Conservation (phyloP, 2,888 invertebrate species). For the Boloria selene region DNA sequence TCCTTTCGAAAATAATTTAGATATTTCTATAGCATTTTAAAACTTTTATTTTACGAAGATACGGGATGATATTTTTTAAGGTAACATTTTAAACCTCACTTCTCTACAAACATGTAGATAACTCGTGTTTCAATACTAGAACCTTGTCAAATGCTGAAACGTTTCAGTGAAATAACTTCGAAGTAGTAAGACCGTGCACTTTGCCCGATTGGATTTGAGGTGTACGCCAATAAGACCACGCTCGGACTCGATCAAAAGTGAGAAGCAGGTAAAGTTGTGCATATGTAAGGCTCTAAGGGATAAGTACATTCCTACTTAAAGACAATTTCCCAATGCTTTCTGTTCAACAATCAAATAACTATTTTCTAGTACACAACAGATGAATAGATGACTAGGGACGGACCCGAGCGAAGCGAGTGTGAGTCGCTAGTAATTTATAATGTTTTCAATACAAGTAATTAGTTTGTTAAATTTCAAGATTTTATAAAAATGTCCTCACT, state of each 20-base stretch:
- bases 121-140: constrained; percentile 36
- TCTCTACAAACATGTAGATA: constrained; percentile 7
- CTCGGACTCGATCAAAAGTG: constrained; percentile 43
- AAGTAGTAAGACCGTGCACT: constrained; percentile 62
- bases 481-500: too few species aligned
- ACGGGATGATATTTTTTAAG: too few species aligned
- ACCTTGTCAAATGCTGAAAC: constrained; percentile 69
- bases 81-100: neutral
- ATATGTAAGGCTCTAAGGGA: constrained; percentile 3
- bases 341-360: neutral
- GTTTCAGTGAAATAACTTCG: constrained; percentile 74
- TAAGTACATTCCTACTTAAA: constrained; percentile 6
- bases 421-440: too few species aligned
- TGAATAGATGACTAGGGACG: too few species aligned
- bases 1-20: neutral
- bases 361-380: too few species aligned
- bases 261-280: constrained; percentile 18
- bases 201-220: constrained; percentile 74
- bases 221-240: constrained; percentile 59
- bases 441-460: too few species aligned
- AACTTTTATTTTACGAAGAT: too few species aligned
- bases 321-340: neutral
- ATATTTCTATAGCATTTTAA: neutral
- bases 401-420: too few species aligned
- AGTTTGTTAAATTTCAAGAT: too few species aligned